Base-by-base conservation (phyloP, 2,888 invertebrate genomes). In the Rambutsinella grinnellia region DNA sequence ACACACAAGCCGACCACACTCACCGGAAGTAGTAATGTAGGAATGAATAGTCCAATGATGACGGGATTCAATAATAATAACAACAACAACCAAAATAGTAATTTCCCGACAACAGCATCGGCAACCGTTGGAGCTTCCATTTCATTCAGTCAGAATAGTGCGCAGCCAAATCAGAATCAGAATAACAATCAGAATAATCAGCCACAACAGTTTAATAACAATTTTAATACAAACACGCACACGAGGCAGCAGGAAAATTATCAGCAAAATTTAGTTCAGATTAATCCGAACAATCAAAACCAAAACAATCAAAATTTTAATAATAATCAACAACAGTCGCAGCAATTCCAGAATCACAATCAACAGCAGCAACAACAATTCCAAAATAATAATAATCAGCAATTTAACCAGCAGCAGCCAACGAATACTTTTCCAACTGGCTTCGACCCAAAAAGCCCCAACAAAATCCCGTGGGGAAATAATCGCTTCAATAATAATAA, bases 101-200 rank as follows among this genome's bases (percentile, higher is more conserved):
- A 15, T 36, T 51, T 60, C 58, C 68, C 68, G 1, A 51, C 68
- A 1, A 53, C 60, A 13, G 60, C 68, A 1, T n/a, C 28, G 1
- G 68, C 68, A 1, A 60, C 68, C 17, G 68, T 69, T 15, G 68
- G 68, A 15, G 68, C 68, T 1, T 60, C 60, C 28, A 69, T 69
- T 17, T 26, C 47, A 2, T 69, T 69, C 47, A 60, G 68, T 53
- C 68, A 69, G 27, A 69, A 69, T 19, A 69, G 68, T 36, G 68
- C 68, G 6, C 67, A 67, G n/a, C 46, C 36, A 13, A 24, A 56
- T n/a, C 56, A 56, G 13, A 10, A 23, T 6, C 15, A n/a, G 8
- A 24, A n/a, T 26, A 56, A 10, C 13, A 54, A 54, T 24, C 3
- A 10, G 2, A 54, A 54, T n/a, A n/a, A n/a, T n/a, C n/a, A n/a